Evolutionary conservation across 2,113 vertebrate genomes (phyloP).

Genomic region (Austrofundulus limnaeus): DNA sequence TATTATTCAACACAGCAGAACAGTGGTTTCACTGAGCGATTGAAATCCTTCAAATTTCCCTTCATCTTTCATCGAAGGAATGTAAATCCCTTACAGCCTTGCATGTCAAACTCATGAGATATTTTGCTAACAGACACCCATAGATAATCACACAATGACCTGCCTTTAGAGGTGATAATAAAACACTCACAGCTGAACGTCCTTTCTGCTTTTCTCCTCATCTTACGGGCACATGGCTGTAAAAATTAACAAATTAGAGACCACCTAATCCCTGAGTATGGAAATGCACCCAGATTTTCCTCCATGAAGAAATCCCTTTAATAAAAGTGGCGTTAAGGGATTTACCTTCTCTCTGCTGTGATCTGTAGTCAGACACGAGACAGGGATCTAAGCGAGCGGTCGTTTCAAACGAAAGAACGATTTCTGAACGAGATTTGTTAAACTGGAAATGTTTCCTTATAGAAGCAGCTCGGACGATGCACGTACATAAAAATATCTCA

Average conservation of each 20-base stretch:
- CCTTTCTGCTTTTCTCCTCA: neutral
- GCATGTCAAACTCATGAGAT: no score
- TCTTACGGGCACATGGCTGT: neutral
- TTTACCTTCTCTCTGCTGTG: conserved; percentile 25
- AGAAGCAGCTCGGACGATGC: conserved; percentile 10
- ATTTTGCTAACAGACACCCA: no score
- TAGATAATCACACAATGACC: no score
- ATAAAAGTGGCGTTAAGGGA: conserved; percentile 23
- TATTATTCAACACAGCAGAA: no score
- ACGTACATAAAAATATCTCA: conserved; percentile 14
- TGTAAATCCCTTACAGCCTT: no score
- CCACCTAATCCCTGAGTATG: neutral
- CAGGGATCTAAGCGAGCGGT: conserved; percentile 42
- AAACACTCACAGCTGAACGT: conserved; percentile 12
- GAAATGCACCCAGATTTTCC: conserved; percentile 14
- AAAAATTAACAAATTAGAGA: conserved; percentile 15
- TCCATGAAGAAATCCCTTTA: conserved; percentile 25
- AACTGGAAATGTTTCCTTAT: conserved; percentile 31
- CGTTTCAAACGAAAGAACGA: conserved; percentile 45
- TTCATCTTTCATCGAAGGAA: no score
- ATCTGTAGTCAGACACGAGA: conserved; percentile 33
- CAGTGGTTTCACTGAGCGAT: no score
- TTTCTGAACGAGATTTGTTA: conserved; percentile 39
- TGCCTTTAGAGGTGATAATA: no score
- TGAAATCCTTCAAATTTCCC: no score